Conservation (phyloP, 2,797 vertebrate species). For the Zenarchopterus dispar region DNA sequence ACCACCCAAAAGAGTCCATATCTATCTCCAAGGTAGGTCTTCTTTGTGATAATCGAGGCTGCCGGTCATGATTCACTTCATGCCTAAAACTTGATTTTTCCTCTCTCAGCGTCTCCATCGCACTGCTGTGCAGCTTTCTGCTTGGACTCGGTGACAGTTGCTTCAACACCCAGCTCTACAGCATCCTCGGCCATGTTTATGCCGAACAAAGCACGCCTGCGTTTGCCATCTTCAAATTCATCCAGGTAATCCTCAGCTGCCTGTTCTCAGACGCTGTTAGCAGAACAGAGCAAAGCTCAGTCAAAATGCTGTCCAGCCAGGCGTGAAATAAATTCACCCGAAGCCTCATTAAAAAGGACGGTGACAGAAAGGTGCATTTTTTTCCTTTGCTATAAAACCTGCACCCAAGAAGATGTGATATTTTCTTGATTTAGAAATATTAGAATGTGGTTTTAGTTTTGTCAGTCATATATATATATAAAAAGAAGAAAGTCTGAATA, state of each 20-base stretch:
- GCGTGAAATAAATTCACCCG: conserved; percentile 65
- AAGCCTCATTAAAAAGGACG: conserved; percentile 42
- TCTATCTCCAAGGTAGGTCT: conserved; percentile 78
- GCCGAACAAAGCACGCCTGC: conserved; percentile 81
- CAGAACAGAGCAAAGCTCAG: conserved; percentile 33
- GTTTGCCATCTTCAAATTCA: conserved; percentile 88
- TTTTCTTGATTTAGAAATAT: conserved; percentile 15
- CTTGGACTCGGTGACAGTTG: conserved; percentile 87
- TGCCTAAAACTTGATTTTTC: conserved; percentile 3
- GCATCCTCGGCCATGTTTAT: conserved; percentile 82
- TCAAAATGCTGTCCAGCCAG: conserved; percentile 38
- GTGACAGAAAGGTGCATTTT: conserved; percentile 9
- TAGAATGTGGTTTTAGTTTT: neutral
- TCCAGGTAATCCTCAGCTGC: conserved; percentile 80
- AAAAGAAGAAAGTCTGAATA: neutral
- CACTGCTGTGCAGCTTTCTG: conserved; percentile 85
- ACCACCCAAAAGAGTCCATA: conserved; percentile 72
- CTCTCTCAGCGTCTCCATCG: conserved; percentile 73
- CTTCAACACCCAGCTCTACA: conserved; percentile 88
- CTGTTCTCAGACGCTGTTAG: conserved; percentile 57
- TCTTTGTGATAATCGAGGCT: neutral
- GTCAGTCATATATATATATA: neutral
- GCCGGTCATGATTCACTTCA: no score
- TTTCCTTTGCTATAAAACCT: conserved; percentile 20
- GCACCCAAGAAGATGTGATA: neutral